Base-by-base conservation (phyloP, 2,113 vertebrate species). In the Prunella fulvescens region DNA sequence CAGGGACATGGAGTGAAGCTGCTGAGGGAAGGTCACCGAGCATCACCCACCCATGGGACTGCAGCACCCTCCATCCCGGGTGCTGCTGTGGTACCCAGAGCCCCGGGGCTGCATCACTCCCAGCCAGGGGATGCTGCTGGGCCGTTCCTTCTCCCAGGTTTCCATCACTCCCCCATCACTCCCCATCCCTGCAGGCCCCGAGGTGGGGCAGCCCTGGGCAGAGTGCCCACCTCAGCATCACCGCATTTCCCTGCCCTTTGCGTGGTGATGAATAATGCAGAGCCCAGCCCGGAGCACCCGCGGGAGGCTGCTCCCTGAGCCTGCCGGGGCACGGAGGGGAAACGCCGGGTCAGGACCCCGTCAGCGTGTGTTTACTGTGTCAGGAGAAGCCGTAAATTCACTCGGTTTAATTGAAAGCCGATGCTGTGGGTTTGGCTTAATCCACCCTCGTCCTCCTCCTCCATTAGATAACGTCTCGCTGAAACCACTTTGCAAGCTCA, bases 401-500 rank as follows among this genome's bases (percentile, higher is more conserved):
- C 67, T 51, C 0, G 66, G 60, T 93, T 95, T 97, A 96, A 97
- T 97, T 96, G 96, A 94, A 96, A 96, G 94, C 96, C 8, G 93
- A 87, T 97, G 95, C 95, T 97, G 95, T 94, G 97, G 97, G 96
- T 97, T 97, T 96, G 97, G 93, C 91, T 95, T 95, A 89, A 96
- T 92, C 95, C 92, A 6, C 90, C 82, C 70, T 82, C 79, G 79
- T 90, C 79, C 86, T 85, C 96, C 92, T 95, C 94, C 93, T 96
- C 86, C 96, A 97, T 97, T 97, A 97, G 97, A 97, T 97, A 97
- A 97, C 74, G 96, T 97, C 97, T 97, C 51, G 28, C 93, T 97
- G 92, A 95, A 97, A 96, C 97, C 97, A 95, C 95, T 96, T 95
- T 97, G 97, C 96, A 95, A 97, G 65, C 96, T 96, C 95, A 96